A percentile compares a stretch with the other conserved stretches of the same genome.
Conservation (phyloP, 2,888 invertebrate species). For the Slavum lentiscoides region DNA sequence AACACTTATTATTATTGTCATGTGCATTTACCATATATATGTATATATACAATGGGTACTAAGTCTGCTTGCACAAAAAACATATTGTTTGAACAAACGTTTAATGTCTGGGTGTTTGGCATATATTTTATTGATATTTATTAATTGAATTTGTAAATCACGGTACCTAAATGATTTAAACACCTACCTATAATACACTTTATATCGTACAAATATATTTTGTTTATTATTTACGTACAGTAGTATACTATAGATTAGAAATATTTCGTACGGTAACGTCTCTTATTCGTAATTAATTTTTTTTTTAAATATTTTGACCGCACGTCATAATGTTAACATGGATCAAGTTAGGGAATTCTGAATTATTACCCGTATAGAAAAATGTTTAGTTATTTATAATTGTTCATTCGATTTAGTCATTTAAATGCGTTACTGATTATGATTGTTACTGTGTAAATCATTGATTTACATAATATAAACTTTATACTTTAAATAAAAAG, state of each 20-base stretch:
- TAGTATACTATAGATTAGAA: neutral
- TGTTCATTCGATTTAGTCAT: neutral
- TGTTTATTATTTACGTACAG: constrained; percentile 53
- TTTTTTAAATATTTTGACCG: too few relatives aligned
- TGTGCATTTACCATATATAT: neutral
- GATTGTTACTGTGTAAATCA: too few relatives aligned
- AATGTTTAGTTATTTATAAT: neutral
- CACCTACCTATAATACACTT: neutral
- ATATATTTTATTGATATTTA: neutral
- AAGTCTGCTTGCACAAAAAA: neutral
- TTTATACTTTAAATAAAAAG: too few relatives aligned
- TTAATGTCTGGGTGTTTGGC: neutral
- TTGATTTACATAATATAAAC: too few relatives aligned
- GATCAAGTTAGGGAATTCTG: too few relatives aligned
- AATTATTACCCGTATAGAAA: neutral
- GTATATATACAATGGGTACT: neutral
- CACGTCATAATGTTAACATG: too few relatives aligned
- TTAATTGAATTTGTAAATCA: neutral
- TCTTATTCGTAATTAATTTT: neutral
- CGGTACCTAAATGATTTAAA: neutral
- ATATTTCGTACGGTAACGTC: neutral
- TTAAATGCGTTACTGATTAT: neutral
- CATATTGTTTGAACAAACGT: neutral
- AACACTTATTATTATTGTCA: neutral
- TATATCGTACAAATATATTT: constrained; percentile 5